Conservation (phyloP, 2,888 invertebrate genomes). For the Ceramica pisi region DNA sequence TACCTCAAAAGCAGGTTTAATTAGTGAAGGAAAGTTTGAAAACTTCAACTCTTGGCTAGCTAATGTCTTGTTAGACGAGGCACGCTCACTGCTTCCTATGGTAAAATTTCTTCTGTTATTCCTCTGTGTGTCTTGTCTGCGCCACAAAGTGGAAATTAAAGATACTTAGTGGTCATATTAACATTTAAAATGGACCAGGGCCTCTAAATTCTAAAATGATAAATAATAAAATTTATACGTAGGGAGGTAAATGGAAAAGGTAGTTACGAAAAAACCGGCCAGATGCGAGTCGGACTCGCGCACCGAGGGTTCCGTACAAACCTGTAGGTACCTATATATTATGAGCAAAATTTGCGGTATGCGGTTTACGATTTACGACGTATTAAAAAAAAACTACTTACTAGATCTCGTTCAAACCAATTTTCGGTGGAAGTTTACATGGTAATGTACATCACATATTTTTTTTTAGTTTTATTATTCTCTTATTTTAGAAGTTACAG, state of each 20-base stretch:
- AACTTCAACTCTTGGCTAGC: background rate
- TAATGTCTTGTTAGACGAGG: constrained; percentile 64
- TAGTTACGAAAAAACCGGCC: background rate
- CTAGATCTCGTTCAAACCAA: no score
- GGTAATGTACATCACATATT: no score
- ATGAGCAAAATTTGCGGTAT: no score
- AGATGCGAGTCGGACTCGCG: no score
- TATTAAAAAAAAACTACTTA: no score
- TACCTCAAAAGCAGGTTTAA: no score
- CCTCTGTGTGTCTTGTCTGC: constrained; percentile 49
- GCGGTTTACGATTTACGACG: no score
- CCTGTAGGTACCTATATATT: no score
- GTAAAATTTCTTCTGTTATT: constrained; percentile 74
- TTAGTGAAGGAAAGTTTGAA: background rate
- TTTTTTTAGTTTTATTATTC: no score
- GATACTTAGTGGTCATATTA: background rate
- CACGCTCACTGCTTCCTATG: constrained; percentile 63
- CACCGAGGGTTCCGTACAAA: no score
- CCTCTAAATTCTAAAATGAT: background rate
- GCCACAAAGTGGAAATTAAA: constrained; percentile 36
- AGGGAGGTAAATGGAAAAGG: background rate
- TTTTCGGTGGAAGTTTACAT: no score
- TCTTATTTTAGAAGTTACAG: no score
- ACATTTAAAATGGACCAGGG: background rate
- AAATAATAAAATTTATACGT: background rate